These are phyloP conservation scores for Drosophila pruinosa DNA, from an alignment of 1,140 invertebrate genomes.

Conservation along the genomic window DNA sequence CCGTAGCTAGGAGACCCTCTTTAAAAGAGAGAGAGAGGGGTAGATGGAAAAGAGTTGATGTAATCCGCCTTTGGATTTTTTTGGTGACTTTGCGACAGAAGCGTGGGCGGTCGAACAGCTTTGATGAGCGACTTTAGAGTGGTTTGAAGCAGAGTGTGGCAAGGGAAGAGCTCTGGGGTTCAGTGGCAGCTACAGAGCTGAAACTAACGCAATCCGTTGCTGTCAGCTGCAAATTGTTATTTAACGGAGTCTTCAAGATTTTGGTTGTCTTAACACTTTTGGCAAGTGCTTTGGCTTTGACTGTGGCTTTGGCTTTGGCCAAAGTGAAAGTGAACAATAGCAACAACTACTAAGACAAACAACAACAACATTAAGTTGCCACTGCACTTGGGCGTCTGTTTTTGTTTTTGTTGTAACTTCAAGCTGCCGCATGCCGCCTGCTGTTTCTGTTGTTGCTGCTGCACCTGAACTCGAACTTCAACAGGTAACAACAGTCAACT, in stretches of 20 bases:
- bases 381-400: conserved; percentile 70
- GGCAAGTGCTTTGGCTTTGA: conserved; percentile 64
- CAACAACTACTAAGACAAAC: neutral
- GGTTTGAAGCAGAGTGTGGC: neutral
- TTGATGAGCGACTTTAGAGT: conserved; percentile 7
- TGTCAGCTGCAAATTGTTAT: conserved; percentile 71
- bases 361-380: conserved; percentile 45
- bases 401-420: conserved; percentile 41
- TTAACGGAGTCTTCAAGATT: conserved; percentile 67
- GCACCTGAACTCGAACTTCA: conserved; percentile 76
- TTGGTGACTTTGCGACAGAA: neutral
- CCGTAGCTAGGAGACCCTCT: neutral
- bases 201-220: conserved; percentile 55
- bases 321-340: conserved; percentile 72
- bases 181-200: conserved; percentile 52
- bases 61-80: conserved; percentile 20
- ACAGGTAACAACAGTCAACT: conserved; percentile 35
- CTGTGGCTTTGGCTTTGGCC: conserved; percentile 7
- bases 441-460: conserved; percentile 31
- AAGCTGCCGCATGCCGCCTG: conserved; percentile 20
- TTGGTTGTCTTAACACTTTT: conserved; percentile 57
- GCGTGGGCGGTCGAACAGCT: conserved; percentile 22
- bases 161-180: conserved; percentile 8
- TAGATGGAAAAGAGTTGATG: neutral
- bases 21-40: neutral